phyloP scores from a whole-genome alignment of 2,797 vertebrate genomes.

The Cuculus canorus region DNA sequence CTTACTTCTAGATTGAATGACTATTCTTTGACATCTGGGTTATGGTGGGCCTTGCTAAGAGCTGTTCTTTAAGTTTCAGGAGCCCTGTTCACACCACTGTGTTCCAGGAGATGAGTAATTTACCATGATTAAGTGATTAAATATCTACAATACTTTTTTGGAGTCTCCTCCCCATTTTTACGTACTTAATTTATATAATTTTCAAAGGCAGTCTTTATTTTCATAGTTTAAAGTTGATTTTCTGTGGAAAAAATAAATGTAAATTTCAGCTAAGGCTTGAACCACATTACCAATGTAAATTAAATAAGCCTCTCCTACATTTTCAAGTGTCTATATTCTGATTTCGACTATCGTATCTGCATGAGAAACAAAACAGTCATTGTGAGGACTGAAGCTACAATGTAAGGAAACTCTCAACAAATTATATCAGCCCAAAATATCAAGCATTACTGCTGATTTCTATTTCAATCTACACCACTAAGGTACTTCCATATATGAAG shows the following conservation, averaged over 20 bases:
- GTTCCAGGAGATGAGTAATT: neutral
- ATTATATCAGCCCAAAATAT: neutral
- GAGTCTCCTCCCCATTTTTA: neutral
- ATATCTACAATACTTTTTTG: neutral
- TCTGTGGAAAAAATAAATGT: neutral
- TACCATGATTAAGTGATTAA: neutral
- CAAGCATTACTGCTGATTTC: neutral
- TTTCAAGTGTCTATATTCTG: neutral
- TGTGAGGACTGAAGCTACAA: neutral
- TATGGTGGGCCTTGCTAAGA: neutral
- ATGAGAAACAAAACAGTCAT: neutral
- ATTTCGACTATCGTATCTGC: neutral
- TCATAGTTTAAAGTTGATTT: neutral
- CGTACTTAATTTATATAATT: neutral
- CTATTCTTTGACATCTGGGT: neutral
- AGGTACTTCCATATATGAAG: neutral
- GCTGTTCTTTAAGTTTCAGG: neutral
- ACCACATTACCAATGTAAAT: neutral
- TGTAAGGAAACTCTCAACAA: neutral
- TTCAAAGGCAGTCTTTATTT: neutral
- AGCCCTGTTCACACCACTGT: neutral
- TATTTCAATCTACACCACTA: neutral
- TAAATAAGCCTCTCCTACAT: neutral
- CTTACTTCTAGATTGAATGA: neutral
- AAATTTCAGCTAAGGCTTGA: neutral